A percentile compares a stretch with the other conserved stretches of the same genome.
phyloP scores from a whole-genome alignment of 1,140 invertebrate species.

The Lordiphosa stackelbergi region DNA sequence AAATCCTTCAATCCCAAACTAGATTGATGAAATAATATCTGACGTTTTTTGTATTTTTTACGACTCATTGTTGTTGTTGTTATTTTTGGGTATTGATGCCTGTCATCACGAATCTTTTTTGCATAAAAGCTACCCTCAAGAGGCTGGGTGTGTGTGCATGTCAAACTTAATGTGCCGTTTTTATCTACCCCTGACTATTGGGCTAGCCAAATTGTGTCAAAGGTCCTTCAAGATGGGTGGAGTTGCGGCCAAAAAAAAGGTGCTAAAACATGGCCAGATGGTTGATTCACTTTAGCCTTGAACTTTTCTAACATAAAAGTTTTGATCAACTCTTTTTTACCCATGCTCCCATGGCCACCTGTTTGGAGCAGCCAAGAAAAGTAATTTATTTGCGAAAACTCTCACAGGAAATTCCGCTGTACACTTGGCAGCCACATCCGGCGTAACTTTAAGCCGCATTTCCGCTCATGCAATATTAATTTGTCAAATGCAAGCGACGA shows the following conservation, averaged over 20 bases:
- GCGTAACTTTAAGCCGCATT: slow-evolving; percentile 67
- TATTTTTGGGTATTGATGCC: slow-evolving; percentile 1
- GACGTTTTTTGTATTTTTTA: slow-evolving; percentile 2
- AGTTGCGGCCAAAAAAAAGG: slow-evolving; percentile 2
- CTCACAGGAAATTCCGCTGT: slow-evolving; percentile 44
- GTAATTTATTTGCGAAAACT: slow-evolving; percentile 46
- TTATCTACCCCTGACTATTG: slow-evolving; percentile 10
- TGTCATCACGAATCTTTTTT: slow-evolving; percentile 4
- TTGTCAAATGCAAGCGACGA: slow-evolving; percentile 61
- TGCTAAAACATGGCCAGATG: slow-evolving; percentile 27
- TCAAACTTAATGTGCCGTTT: slow-evolving; percentile 21
- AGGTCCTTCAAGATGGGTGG: slow-evolving; percentile 1
- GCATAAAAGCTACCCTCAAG: neutral
- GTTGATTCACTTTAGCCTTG: slow-evolving; percentile 39
- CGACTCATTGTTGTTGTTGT: slow-evolving; percentile 8
- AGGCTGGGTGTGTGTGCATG: slow-evolving; percentile 4
- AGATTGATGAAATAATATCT: slow-evolving; percentile 11
- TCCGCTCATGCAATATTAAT: slow-evolving; percentile 74
- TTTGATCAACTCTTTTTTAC: slow-evolving; percentile 2
- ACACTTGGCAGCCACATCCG: slow-evolving; percentile 42
- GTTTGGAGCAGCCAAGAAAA: slow-evolving; percentile 9
- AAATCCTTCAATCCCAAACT: neutral
- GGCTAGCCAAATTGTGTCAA: slow-evolving; percentile 40
- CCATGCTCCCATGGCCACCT: neutral
- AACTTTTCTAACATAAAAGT: slow-evolving; percentile 24